These are phyloP conservation scores for Tichodroma muraria DNA, from an alignment of 2,113 vertebrate genomes.

Conservation along the genomic window DNA sequence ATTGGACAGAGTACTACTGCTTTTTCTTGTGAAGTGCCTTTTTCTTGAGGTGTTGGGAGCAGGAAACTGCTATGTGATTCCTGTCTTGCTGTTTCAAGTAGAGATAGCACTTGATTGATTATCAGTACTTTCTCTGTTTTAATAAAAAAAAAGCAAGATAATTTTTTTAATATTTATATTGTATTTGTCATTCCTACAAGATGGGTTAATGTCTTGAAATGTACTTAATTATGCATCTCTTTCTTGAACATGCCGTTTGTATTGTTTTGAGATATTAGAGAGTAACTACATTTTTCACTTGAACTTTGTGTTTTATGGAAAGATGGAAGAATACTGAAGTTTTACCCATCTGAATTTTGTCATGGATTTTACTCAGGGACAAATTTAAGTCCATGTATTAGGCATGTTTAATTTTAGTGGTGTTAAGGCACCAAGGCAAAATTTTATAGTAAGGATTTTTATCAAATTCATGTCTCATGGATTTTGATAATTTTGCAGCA, in stretches of 20 bases:
- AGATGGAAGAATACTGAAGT: background rate
- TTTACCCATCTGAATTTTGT: background rate
- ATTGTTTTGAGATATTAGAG: background rate
- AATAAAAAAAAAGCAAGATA: background rate
- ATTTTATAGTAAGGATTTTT: background rate
- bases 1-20: background rate
- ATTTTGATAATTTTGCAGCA: background rate
- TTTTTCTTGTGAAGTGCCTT: background rate
- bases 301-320: background rate
- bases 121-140: background rate
- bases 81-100: background rate
- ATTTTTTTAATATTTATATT: background rate
- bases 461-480: background rate
- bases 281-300: background rate
- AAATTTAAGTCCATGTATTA: background rate
- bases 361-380: background rate
- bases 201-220: background rate
- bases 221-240: background rate
- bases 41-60: background rate
- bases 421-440: background rate
- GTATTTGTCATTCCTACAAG: background rate
- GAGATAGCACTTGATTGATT: background rate
- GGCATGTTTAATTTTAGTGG: background rate
- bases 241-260: background rate
- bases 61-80: background rate